phyloP scores from a whole-genome alignment of 2,797 vertebrate genomes.

The Masticophis lateralis region DNA sequence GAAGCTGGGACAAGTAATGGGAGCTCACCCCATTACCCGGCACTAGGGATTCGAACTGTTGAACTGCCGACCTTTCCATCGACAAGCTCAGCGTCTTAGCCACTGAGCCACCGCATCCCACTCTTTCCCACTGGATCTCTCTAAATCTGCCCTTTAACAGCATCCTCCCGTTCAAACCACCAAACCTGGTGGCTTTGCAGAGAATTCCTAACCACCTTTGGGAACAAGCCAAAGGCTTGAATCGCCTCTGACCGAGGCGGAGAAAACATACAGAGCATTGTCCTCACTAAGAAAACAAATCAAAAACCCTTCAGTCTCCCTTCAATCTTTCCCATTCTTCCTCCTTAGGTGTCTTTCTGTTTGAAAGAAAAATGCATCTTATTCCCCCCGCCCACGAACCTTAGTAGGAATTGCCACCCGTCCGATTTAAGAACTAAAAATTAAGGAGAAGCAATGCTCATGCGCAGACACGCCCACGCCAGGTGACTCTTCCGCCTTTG shows the following conservation, averaged over 20 bases:
- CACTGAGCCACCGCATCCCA: no score
- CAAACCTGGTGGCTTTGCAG: background rate
- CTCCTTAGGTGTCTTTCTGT: background rate
- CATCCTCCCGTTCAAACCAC: background rate
- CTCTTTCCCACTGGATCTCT: background rate
- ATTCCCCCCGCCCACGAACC: accelerated
- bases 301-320: background rate
- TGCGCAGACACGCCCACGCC: background rate
- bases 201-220: background rate
- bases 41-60: no score
- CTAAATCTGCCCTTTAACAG: no score
- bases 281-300: background rate
- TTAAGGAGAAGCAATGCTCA: background rate
- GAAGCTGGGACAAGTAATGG: no score
- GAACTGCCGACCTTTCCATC: no score
- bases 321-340: background rate
- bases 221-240: background rate
- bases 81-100: no score
- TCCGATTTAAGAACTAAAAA: background rate
- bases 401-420: background rate
- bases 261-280: background rate
- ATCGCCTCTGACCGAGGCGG: background rate
- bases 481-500: background rate
- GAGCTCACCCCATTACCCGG: no score
- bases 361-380: background rate